phyloP scores from a whole-genome alignment of 2,888 invertebrate species.

The Plagodis pulveraria region DNA sequence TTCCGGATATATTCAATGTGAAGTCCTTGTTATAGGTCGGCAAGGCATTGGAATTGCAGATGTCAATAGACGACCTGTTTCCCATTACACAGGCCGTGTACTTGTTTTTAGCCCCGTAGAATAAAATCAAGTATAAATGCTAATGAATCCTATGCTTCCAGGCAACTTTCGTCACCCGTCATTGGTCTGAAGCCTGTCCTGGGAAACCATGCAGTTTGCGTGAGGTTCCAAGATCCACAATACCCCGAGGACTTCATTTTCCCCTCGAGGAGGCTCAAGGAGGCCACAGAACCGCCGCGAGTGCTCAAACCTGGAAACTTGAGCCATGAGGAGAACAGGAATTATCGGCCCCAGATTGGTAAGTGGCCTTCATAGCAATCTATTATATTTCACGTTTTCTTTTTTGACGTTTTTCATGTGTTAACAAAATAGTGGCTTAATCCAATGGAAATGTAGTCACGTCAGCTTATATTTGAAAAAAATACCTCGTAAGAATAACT shows the following conservation, averaged over 20 bases:
- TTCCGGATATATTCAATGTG: no score
- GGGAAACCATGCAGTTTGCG: constrained; percentile 86
- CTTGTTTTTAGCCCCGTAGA: no score
- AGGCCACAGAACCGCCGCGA: constrained; percentile 88
- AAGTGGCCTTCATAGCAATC: constrained; percentile 24
- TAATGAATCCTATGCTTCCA: constrained; percentile 42
- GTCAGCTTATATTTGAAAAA: background rate
- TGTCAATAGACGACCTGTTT: no score
- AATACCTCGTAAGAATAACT: no score
- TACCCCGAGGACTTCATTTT: constrained; percentile 91
- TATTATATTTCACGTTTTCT: no score
- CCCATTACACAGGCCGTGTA: no score
- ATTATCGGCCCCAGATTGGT: constrained; percentile 92
- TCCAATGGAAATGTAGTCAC: background rate
- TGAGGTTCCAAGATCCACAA: constrained; percentile 91
- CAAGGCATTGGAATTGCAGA: no score
- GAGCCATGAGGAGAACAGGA: constrained; percentile 86
- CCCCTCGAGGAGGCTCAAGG: constrained; percentile 88
- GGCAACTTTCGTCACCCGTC: constrained; percentile 89
- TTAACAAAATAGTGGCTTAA: no score
- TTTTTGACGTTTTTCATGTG: no score
- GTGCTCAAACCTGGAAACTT: constrained; percentile 93
- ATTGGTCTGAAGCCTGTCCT: constrained; percentile 86
- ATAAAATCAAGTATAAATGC: no score
- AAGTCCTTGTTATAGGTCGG: no score